These are phyloP conservation scores for Pyralis farinalis DNA, from an alignment of 2,888 invertebrate species.

Conservation along the genomic window DNA sequence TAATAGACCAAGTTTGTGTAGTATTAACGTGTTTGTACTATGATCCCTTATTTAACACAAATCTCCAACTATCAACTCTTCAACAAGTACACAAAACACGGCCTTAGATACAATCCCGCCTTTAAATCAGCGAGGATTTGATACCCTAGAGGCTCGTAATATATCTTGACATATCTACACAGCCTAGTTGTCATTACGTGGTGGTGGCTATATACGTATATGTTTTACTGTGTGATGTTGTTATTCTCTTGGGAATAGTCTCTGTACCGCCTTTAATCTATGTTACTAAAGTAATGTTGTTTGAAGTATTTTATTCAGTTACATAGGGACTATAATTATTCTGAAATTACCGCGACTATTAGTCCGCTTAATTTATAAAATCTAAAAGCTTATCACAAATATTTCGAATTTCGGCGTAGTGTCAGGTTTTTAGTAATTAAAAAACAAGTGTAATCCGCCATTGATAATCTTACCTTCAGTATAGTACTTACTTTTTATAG, in stretches of 20 bases:
- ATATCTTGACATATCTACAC: conserved; percentile 10
- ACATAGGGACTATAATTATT: background rate
- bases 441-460: too few relatives aligned
- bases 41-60: conserved; percentile 5
- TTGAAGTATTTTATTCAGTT: background rate
- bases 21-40: conserved; percentile 11
- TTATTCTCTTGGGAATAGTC: conserved; percentile 14
- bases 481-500: too few relatives aligned
- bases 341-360: too few relatives aligned
- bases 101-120: conserved; percentile 13
- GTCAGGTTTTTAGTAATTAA: too few relatives aligned
- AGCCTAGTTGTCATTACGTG: conserved; percentile 7
- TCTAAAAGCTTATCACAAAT: too few relatives aligned
- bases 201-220: conserved; percentile 12
- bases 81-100: conserved; percentile 6
- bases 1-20: background rate
- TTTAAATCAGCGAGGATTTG: conserved; percentile 13
- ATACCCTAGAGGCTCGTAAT: conserved; percentile 11
- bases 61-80: conserved; percentile 6
- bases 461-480: too few relatives aligned
- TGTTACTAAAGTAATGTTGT: conserved; percentile 1
- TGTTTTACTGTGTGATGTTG: conserved; percentile 12
- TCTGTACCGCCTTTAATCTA: background rate
- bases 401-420: too few relatives aligned
- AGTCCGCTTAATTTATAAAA: background rate